Evolutionary conservation across 2,888 invertebrate species (phyloP).

Genomic region (Netelia melanura): DNA sequence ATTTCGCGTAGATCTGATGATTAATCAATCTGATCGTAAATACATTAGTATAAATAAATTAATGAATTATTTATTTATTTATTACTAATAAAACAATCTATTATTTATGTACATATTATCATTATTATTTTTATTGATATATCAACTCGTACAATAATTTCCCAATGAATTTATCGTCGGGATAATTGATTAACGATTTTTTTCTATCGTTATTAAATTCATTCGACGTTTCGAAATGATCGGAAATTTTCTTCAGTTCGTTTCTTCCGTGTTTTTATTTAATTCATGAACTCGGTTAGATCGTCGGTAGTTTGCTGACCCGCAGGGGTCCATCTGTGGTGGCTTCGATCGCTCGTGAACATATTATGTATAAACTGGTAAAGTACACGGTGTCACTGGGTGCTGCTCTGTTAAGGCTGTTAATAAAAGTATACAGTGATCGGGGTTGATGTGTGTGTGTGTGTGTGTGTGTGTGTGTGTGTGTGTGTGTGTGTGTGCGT

Average conservation of each 20-base stretch:
- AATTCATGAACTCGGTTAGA: slow-evolving; percentile 55
- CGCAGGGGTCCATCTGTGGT: slow-evolving; percentile 76
- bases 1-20: slow-evolving; percentile 5
- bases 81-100: background rate
- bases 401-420: slow-evolving; percentile 37
- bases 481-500: too few species aligned
- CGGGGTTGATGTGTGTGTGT: slow-evolving; percentile 19
- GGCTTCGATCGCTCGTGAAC: slow-evolving; percentile 48
- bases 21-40: background rate
- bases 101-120: background rate
- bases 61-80: background rate
- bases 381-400: slow-evolving; percentile 32
- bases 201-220: background rate
- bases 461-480: background rate
- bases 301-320: slow-evolving; percentile 66
- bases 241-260: slow-evolving; percentile 20
- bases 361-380: slow-evolving; percentile 1
- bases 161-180: background rate
- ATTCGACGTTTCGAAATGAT: background rate
- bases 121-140: background rate
- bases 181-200: background rate
- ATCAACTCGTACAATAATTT: slow-evolving; percentile 8
- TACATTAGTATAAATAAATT: background rate
- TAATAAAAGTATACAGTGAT: slow-evolving; percentile 55
- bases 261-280: background rate